A percentile compares a stretch with the other conserved stretches of the same genome.
These are phyloP conservation scores for Oreocharis arfaki DNA, from an alignment of 2,113 vertebrate species.

Conservation along the genomic window DNA sequence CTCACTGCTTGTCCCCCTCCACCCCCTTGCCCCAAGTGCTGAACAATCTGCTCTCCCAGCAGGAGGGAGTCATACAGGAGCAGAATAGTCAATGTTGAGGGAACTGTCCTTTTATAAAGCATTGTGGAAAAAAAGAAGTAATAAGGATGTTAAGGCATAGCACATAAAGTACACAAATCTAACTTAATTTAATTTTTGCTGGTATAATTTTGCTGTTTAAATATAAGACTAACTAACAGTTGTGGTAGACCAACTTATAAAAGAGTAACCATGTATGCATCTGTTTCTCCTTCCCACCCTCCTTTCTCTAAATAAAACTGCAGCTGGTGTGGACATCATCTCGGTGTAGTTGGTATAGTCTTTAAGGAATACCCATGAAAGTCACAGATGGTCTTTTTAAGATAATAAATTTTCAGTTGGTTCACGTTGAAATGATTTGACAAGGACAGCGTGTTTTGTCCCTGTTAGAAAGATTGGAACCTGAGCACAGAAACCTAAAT, in stretches of 20 bases:
- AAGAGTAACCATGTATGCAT: neutral
- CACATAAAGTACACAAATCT: neutral
- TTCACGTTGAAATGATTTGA: slow-evolving; percentile 72
- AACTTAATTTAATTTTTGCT: neutral
- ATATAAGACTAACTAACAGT: neutral
- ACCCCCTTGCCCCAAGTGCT: neutral
- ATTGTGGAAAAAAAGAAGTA: accelerated
- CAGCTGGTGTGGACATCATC: neutral
- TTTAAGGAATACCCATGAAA: slow-evolving; percentile 23
- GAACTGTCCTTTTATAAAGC: neutral
- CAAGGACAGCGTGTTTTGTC: slow-evolving; percentile 66
- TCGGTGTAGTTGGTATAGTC: neutral
- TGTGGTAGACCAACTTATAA: neutral
- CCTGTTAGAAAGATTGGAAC: slow-evolving; percentile 68
- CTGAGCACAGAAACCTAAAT: slow-evolving; percentile 73
- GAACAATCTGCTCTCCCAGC: neutral
- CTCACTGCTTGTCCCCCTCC: neutral
- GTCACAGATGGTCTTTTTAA: neutral
- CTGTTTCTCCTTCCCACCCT: neutral
- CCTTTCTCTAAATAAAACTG: neutral
- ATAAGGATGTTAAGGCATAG: neutral
- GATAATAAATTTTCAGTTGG: slow-evolving; percentile 73
- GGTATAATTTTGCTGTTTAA: neutral
- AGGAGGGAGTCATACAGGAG: neutral
- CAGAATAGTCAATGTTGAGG: neutral